A percentile compares a stretch with the other conserved stretches of the same genome.
Conservation (phyloP, 92 coral and sea anemone species). For the Zoanthus sansibaricus region DNA sequence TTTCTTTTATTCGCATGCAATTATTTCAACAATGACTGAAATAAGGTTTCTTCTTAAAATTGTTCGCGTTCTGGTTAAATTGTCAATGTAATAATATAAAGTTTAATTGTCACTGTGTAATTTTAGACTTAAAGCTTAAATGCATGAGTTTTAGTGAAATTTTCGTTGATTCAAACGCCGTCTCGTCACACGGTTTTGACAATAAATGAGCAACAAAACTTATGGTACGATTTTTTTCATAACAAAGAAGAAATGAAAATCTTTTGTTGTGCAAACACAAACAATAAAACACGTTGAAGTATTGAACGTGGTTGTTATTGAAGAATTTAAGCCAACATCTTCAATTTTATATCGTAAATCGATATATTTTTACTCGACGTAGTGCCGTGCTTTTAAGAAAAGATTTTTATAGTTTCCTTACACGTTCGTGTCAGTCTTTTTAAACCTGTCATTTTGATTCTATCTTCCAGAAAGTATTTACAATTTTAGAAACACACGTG, state of each 20-base stretch:
- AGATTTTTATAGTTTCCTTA: background rate
- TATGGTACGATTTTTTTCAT: conserved; percentile 14
- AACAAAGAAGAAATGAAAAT: conserved; percentile 12
- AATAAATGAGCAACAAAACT: conserved; percentile 32
- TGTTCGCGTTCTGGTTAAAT: background rate
- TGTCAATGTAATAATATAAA: background rate
- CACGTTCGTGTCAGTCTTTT: background rate
- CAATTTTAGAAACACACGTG: conserved; percentile 8
- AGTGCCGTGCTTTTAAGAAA: no score
- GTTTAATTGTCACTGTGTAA: background rate
- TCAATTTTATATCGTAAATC: background rate
- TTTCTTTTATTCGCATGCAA: background rate
- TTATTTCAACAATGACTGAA: background rate
- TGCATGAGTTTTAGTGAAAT: background rate
- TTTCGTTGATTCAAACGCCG: background rate
- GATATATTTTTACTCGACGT: background rate
- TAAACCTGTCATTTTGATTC: background rate
- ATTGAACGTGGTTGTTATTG: background rate
- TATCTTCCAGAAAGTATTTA: background rate
- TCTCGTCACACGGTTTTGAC: background rate
- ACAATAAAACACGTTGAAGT: conserved; percentile 40
- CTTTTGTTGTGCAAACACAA: conserved; percentile 46
- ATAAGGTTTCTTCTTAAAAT: background rate
- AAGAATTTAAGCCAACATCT: background rate
- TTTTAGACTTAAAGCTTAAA: background rate